Base-by-base conservation (phyloP, 2,797 vertebrate genomes). In the Bucorvus abyssinicus region DNA sequence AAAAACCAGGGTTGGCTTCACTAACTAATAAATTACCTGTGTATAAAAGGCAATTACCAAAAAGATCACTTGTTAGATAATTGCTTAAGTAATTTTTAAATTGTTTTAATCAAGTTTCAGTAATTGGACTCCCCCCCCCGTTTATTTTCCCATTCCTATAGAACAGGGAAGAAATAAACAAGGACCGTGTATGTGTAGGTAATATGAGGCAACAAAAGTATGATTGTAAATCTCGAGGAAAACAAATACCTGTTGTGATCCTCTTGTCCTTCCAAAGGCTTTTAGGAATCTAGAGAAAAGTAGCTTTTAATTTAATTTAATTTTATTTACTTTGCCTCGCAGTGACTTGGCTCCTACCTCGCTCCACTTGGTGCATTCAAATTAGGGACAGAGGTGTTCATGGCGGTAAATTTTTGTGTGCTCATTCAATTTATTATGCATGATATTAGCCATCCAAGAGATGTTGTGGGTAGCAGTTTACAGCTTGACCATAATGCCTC, bases 31-130 rank as follows among this genome's bases (percentile, higher is more conserved):
- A 96, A 97, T 93, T 91, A 85, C 63, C 89, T 74, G 82, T 90
- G 89, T 94, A 92, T 56, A 96, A 59, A 79, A 40, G 38, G 38
- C 38, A 80, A 71, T 93, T 97, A 92, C 64, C 57, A 83, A 84
- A 95, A 95, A 94, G 81, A 96, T 96, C 85, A 79, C 94, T 95
- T 90, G 84, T 90, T 81, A 79, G 89, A 93, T 97, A 97, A 97
- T 95, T 96, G 90, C 94, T 95, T 82, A 96, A 93, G 93, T 91
- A 11, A 93, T 97, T 97, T 84, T 30, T 44, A 96, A 97, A 96
- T 90, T 60, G 82, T 94, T 97, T 96, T 96, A 97, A 97, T 97
- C 95, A 96, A 89, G 76, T 71, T 80, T 69, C 77, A 78, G 83
- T 77, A 90, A 90, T 89, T 95, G 73, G 38, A 83, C 83, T 95